Evolutionary conservation across 2,113 vertebrate species (phyloP), one percentile per base, ranked within the genome.

Genomic region (Spheniscus mendiculus): DNA sequence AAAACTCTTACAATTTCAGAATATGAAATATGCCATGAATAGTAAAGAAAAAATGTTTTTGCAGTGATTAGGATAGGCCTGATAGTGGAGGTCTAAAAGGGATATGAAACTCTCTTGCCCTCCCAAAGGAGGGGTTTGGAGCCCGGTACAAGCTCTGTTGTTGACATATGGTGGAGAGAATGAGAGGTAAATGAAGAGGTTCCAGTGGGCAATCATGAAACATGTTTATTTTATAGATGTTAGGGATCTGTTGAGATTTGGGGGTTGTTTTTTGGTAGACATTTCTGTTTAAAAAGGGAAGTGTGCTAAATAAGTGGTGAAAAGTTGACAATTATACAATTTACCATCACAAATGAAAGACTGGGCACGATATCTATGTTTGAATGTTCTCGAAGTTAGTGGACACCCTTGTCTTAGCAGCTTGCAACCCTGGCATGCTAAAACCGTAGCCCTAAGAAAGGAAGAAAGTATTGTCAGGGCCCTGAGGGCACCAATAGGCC

Each of bases 401-500:
- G 26, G 7, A 8, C 49, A 55, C 22, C 25, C 40, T 56, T 62
- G 18, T 25, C 4, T 50, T 65, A 69, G 58, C 40, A 89, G 14
- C 49, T 67, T 73, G 15, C 32, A 72, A 58, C 12, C 6, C 11
- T 10, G 36, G 14, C 25, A 59, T 59, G 27, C 58, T 59, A 42
- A 80, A 93, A 59, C 58, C 2, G 1, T 36, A 25, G 13, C 16
- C 29, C 22, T 83, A 30, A 72, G 47, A 89, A 76, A 63, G 15
- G 8, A 58, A 53, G 38, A 59, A 53, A 15, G 7, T 7, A 30
- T 71, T 47, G 4, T 30, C 8, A 36, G 30, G 29, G 26, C 6
- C 6, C 14, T 0, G 0, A 59, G 72, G 16, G 17, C 32, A 65
- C 15, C 25, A 62, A 15, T 4, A 49, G 3, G 4, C 25, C 34